Evolutionary conservation across 37 sponge, comb jelly and placozoan genomes (phyloP), one percentile per base, ranked within the genome.

Genomic region (Lycopodina hypogea): DNA sequence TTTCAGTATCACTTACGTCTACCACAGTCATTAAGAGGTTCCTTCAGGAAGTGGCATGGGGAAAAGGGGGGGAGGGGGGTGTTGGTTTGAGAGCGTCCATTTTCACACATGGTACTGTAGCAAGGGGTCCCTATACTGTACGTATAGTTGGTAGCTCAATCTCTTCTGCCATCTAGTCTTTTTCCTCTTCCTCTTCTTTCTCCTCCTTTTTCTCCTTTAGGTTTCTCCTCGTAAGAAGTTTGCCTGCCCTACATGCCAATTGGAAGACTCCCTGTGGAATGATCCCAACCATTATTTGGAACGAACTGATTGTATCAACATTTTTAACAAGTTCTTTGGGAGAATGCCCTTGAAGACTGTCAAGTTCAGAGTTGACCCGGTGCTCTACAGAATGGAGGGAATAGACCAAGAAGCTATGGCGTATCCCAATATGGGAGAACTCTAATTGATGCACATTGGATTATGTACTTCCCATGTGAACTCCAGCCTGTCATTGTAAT

Each of bases 161-260:
- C n/a, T n/a, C n/a, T n/a, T n/a, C n/a, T n/a, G n/a, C n/a, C n/a
- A n/a, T n/a, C n/a, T n/a, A n/a, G n/a, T n/a, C n/a, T n/a, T n/a
- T n/a, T n/a, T n/a, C n/a, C n/a, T 45, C 48, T 45, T 45, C 48
- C 48, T 9, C n/a, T 1, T 23, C 41, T 12, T 60, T n/a, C 71
- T 70, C 81, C 29, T 57, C 42, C 24, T 48, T 1, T 21, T 34
- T 14, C 42, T 36, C 51, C 41, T 69, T 53, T 55, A 89, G 90
- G 85, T 81, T 2, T 69, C 81, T 23, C 84, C 92, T 19, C 45
- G 88, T 2, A 87, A 91, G 70, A 82, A 82, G 50, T 91, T 91
- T 77, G 71, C 39, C 14, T 91, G 92, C 33, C 59, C 74, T 40
- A 18, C 66, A 9, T 91, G 92, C 74, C n/a, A 28, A 14, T 22